phyloP scores from a whole-genome alignment of 2,888 invertebrate genomes.

The Leptogaster cylindrica region DNA sequence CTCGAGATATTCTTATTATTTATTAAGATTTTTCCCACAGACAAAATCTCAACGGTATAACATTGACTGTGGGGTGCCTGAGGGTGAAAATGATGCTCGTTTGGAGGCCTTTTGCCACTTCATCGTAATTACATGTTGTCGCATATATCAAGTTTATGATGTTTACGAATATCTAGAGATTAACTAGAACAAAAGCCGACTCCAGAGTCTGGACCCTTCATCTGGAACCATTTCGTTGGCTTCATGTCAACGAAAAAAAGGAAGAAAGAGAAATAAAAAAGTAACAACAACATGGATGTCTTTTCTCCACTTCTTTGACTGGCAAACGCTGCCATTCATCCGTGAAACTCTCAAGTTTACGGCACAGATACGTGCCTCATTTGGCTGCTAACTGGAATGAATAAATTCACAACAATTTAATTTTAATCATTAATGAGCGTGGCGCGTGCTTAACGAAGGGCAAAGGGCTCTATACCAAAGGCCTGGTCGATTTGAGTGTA shows the following conservation, averaged over 20 bases:
- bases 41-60: neutral
- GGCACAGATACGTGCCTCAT: slow-evolving; percentile 20
- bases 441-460: slow-evolving; percentile 31
- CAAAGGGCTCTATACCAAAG: neutral
- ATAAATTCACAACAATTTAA: slow-evolving; percentile 35
- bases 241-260: too few species aligned
- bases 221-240: too few species aligned
- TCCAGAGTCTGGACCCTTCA: too few species aligned
- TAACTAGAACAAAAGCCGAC: slow-evolving; percentile 31
- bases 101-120: neutral
- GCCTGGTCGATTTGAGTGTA: neutral
- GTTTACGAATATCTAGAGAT: slow-evolving; percentile 36
- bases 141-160: slow-evolving; percentile 35
- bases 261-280: neutral
- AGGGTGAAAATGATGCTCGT: neutral
- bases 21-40: slow-evolving; percentile 7
- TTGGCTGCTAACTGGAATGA: neutral
- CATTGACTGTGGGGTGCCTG: slow-evolving; percentile 5
- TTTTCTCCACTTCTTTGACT: slow-evolving; percentile 26
- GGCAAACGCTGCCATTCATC: slow-evolving; percentile 24
- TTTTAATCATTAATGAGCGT: slow-evolving; percentile 31
- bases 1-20: too few species aligned
- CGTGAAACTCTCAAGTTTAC: slow-evolving; percentile 19
- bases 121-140: slow-evolving; percentile 27
- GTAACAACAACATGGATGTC: neutral